Evolutionary conservation across 2,113 vertebrate species (phyloP), one percentile per base, ranked within the genome.

Genomic region (Ochotona princeps): DNA sequence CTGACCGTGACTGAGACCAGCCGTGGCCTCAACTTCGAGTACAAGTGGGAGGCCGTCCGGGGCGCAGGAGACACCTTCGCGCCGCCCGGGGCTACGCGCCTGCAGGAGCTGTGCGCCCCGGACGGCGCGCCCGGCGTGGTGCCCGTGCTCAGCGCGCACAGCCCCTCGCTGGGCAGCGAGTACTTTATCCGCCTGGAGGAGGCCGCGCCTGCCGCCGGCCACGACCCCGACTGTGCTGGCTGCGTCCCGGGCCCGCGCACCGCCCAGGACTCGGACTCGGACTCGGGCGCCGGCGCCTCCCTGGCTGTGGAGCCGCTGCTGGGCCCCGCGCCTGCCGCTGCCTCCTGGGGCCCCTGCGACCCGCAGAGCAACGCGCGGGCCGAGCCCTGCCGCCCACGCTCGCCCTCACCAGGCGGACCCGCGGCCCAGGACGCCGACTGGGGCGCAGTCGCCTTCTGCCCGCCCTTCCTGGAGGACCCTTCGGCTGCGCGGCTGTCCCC

Each of bases 111-210:
- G 23, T 99, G 99, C 83, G 99, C 99, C 90, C 98, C 98, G 0
- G 98, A 98, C 18, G 97, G 98, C 12, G 97, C 95, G 0, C 99
- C 99, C 0, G 98, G 98, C 0, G 98, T 99, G 92, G 98, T 99
- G 80, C 99, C 99, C 0, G 99, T 99, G 88, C 98, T 99, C 83
- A 99, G 99, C 0, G 99, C 99, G 10, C 99, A 98, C 92, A 99
- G 99, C 96, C 99, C 99, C 15, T 99, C 99, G 0, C 96, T 99
- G 1, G 96, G 98, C 95, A 99, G 98, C 0, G 99, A 99, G 95
- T 99, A 99, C 95, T 99, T 99, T 96, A 99, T 99, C 96, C 99
- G 99, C 95, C 99, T 99, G 8, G 99, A 99, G 95, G 99, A 99
- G 67, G 98, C 99, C 0, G 96, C 97, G 26, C 98, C 98, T 0